Conservation (phyloP, 37 sponge, comb jelly and placozoan genomes). For the Ephydatia muelleri region DNA sequence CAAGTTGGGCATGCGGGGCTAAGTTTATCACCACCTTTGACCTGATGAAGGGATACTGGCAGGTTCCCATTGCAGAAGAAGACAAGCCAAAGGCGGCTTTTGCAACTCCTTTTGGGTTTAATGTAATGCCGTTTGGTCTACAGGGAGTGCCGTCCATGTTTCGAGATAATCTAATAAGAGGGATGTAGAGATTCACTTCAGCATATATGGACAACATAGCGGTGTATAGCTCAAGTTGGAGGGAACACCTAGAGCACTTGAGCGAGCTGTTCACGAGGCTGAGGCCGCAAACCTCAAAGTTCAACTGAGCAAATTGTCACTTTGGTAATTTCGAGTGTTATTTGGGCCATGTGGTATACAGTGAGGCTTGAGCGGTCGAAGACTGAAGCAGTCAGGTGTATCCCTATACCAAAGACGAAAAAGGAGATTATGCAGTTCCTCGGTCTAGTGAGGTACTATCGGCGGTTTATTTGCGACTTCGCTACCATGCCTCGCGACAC, state of each 20-base stretch:
- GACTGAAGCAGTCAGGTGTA: slow-evolving; percentile 20
- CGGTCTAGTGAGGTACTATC: slow-evolving; percentile 37
- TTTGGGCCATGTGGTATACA: slow-evolving; percentile 27
- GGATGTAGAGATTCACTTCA: slow-evolving; percentile 4
- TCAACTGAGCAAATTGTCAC: slow-evolving; percentile 23
- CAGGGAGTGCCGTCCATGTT: slow-evolving; percentile 32
- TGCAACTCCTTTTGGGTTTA: slow-evolving; percentile 36
- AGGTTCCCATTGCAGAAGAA: too few species aligned
- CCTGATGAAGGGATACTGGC: slow-evolving; percentile 52
- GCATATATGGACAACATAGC: slow-evolving; percentile 46
- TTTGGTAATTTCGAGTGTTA: slow-evolving; percentile 41
- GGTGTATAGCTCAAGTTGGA: slow-evolving; percentile 27
- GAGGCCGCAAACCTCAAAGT: neutral
- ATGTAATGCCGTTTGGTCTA: slow-evolving; percentile 68
- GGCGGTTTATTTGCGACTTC: slow-evolving; percentile 39
- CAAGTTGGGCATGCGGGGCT: slow-evolving; percentile 26
- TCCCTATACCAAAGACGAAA: slow-evolving; percentile 29
- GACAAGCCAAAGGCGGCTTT: slow-evolving; percentile 71
- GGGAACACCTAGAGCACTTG: slow-evolving; percentile 48
- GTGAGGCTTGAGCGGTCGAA: slow-evolving; percentile 33
- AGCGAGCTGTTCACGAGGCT: slow-evolving; percentile 11
- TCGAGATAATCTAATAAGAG: slow-evolving; percentile 22
- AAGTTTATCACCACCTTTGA: slow-evolving; percentile 49
- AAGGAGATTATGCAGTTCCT: slow-evolving; percentile 32
- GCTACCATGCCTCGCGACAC: slow-evolving; percentile 25